These are phyloP conservation scores for Porites divaricata DNA, from an alignment of 92 coral and sea anemone genomes.

Conservation along the genomic window DNA sequence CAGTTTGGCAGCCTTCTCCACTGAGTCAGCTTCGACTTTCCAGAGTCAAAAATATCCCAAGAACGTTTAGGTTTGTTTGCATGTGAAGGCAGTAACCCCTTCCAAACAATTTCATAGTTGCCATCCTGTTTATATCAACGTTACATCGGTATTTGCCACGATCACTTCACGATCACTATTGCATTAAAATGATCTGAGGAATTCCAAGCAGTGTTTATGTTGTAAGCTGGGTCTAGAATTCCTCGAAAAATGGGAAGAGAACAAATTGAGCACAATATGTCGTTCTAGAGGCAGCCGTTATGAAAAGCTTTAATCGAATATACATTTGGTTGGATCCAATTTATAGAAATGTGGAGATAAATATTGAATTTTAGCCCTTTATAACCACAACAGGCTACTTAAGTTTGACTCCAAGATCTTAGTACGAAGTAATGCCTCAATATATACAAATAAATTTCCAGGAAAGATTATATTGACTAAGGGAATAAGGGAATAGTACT, in stretches of 20 bases:
- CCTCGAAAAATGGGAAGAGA: conserved; percentile 34
- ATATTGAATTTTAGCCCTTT: no score
- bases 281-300: not conserved
- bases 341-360: no score
- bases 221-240: not conserved
- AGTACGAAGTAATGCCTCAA: not conserved
- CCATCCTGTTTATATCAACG: no score
- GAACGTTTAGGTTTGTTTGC: no score
- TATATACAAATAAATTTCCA: not conserved
- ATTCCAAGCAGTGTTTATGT: not conserved
- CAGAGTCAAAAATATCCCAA: no score
- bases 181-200: conserved; percentile 6
- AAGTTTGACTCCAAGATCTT: no score
- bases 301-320: not conserved
- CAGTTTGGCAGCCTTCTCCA: no score
- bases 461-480: not conserved
- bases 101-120: no score
- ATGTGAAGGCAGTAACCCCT: no score
- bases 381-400: no score
- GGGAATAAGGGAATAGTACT: not conserved
- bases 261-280: not conserved
- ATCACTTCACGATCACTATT: not conserved
- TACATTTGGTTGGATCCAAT: no score
- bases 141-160: not conserved
- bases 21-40: no score